A percentile compares a stretch with the other conserved stretches of the same genome.
Evolutionary conservation across 2,113 vertebrate genomes (phyloP).

Genomic region (cat (Felis catus)): DNA sequence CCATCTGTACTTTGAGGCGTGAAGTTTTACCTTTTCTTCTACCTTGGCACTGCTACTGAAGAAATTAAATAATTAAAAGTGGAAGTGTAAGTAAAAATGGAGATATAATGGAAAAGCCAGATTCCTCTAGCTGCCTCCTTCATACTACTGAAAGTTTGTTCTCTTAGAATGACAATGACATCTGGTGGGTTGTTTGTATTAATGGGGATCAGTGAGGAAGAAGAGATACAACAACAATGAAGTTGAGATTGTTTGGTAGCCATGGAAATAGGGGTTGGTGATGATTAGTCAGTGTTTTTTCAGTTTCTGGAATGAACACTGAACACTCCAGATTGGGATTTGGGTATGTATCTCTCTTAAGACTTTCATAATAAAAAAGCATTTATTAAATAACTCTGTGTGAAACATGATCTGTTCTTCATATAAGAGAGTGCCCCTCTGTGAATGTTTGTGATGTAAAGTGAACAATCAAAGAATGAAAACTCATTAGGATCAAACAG

Average conservation of each 20-base stretch:
- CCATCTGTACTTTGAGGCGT: background rate
- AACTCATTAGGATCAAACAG: background rate
- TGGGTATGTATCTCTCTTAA: background rate
- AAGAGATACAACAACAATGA: background rate
- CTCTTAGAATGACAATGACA: slow-evolving; percentile 3
- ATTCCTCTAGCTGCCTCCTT: background rate
- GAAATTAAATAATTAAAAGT: slow-evolving; percentile 48
- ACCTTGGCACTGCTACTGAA: background rate
- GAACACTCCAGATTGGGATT: background rate
- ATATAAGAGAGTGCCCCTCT: background rate
- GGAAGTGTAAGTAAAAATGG: background rate
- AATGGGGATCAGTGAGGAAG: background rate
- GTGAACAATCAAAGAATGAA: background rate
- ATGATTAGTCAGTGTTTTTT: background rate
- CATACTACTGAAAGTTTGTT: background rate
- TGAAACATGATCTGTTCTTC: background rate
- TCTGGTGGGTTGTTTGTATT: slow-evolving; percentile 33
- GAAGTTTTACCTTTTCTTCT: background rate
- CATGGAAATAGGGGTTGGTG: background rate
- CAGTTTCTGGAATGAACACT: slow-evolving; percentile 36
- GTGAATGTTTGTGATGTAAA: background rate
- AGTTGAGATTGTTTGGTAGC: background rate
- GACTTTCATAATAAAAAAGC: background rate
- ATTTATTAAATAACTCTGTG: slow-evolving; percentile 12
- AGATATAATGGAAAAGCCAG: background rate